Evolutionary conservation across 2,888 invertebrate genomes (phyloP).

Genomic region (Torymus texanus): DNA sequence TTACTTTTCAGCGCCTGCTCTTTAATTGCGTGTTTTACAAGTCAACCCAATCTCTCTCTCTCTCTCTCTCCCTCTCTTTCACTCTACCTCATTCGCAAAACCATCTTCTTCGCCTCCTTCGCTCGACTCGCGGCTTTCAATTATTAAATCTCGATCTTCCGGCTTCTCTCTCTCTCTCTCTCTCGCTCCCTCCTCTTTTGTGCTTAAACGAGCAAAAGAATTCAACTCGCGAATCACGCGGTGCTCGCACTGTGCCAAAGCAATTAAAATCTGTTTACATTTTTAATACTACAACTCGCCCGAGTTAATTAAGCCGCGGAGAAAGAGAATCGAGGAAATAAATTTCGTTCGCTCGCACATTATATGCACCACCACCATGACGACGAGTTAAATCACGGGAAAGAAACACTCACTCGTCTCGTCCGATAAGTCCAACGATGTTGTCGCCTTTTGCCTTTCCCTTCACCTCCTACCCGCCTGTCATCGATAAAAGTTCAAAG

Average conservation of each 20-base stretch:
- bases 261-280: conserved; percentile 55
- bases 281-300: conserved; percentile 42
- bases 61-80: too few relatives aligned
- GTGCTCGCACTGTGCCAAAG: conserved; percentile 16
- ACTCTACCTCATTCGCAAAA: too few relatives aligned
- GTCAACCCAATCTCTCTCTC: not conserved
- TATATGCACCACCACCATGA: too few relatives aligned
- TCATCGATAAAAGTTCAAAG: conserved; percentile 68
- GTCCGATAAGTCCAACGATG: conserved; percentile 63
- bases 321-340: conserved; percentile 26
- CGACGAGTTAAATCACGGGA: conserved; percentile 59
- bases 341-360: not conserved
- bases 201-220: conserved; percentile 33
- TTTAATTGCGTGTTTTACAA: conserved; percentile 25
- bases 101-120: too few relatives aligned
- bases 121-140: conserved; percentile 12
- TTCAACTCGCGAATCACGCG: not conserved
- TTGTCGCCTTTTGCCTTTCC: conserved; percentile 54
- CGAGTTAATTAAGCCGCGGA: conserved; percentile 36
- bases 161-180: not conserved
- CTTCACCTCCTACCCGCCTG: conserved; percentile 44
- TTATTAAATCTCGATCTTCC: conserved; percentile 53
- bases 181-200: not conserved
- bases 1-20: conserved; percentile 11
- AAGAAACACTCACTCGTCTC: conserved; percentile 49